phyloP scores from a whole-genome alignment of 64 coral and sea anemone genomes.

The Actinia tenebrosa region DNA sequence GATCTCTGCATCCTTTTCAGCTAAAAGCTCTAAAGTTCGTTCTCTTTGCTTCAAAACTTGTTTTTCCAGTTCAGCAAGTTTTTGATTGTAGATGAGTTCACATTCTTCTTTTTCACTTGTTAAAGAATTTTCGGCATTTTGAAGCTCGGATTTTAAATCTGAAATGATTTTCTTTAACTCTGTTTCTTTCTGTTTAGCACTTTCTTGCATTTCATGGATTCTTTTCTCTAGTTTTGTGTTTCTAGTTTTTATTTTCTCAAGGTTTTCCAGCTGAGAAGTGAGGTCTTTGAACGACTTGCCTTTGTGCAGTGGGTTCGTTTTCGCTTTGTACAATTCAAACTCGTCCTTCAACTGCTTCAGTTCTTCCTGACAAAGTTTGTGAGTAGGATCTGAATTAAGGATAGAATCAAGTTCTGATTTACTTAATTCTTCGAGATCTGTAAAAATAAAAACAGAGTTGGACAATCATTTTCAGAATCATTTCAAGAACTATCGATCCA shows the following conservation, averaged over 20 bases:
- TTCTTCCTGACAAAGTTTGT: conserved; percentile 87
- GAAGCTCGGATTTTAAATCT: conserved; percentile 41
- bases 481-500: too few species aligned
- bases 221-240: conserved; percentile 67
- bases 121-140: conserved; percentile 40
- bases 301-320: conserved; percentile 43
- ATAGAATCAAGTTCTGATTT: conserved; percentile 92
- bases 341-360: conserved; percentile 90
- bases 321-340: conserved; percentile 71
- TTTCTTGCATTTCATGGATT: conserved; percentile 67
- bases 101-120: conserved; percentile 47
- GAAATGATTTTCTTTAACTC: conserved; percentile 40
- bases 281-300: conserved; percentile 58
- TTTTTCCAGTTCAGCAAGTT: conserved; percentile 85
- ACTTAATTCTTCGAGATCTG: conserved; percentile 75
- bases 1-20: conserved; percentile 92
- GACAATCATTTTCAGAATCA: too few species aligned
- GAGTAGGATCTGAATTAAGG: conserved; percentile 68
- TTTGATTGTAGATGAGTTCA: conserved; percentile 67
- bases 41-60: conserved; percentile 90
- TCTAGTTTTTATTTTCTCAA: conserved; percentile 61
- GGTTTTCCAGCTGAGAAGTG: conserved; percentile 44
- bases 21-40: conserved; percentile 72
- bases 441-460: not conserved
- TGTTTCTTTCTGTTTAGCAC: conserved; percentile 36